Base-by-base conservation (phyloP, 1,140 invertebrate genomes). In the Brachionus angularis region DNA sequence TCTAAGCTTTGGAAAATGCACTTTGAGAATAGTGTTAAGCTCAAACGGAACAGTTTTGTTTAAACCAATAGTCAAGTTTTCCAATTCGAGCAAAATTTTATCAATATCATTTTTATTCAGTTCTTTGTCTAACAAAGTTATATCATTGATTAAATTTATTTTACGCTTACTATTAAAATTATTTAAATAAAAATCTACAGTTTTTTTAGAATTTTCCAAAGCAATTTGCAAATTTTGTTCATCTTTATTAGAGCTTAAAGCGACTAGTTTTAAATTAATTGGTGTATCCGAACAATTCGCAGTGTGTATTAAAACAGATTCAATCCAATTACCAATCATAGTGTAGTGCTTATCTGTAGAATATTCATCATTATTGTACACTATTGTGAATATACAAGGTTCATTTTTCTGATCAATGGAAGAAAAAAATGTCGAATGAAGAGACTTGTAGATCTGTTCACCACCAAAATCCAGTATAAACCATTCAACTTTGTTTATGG, bases 401-500 rank as follows among this genome's bases (percentile, higher is more conserved):
- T 67, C 62, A 10, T 10, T 14, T 3, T 67, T 33, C n/a, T 47
- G 47, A 47, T 50, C 47, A 21, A 78, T 78, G 10, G 74, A 36
- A 72, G 80, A 79, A 7, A 78, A 62, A 72, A 81, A 80, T 34
- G 78, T 34, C 16, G 77, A 75, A 72, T 77, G 76, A 18, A 75
- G 73, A 23, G 77, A 73, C 8, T 71, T 72, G 70, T 80, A 81
- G 4, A 76, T 69, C 14, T 73, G 47, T 71, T 78, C 75, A 1
- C 79, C 79, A 33, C 79, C 79, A 71, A 74, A 52, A 39, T 74
- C 74, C 73, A 77, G 72, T 3, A 80, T 74, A 50, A 78, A 72
- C 67, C 79, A 79, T 21, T 77, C 74, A 1, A 81, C 77, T 36
- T 75, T 75, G 72, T 81, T 81, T 27, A 77, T 76, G 7, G 79